phyloP scores from a whole-genome alignment of 2,888 invertebrate genomes.

The Troides aeacus region DNA sequence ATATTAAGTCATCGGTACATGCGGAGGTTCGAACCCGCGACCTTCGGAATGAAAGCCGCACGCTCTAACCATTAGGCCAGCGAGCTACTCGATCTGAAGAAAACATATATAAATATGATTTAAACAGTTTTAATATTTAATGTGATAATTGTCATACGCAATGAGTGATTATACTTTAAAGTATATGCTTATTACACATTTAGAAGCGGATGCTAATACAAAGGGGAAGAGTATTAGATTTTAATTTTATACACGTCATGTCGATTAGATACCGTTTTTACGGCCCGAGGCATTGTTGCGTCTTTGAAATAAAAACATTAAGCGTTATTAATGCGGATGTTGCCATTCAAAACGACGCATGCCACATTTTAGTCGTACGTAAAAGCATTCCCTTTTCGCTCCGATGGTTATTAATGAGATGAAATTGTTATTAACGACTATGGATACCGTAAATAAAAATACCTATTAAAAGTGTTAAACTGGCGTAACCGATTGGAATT shows the following conservation, averaged over 20 bases:
- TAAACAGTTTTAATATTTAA: conserved; percentile 3
- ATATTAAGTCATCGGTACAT: too few species aligned
- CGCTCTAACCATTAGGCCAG: too few species aligned
- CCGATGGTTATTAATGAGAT: conserved; percentile 72
- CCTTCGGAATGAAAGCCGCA: too few species aligned
- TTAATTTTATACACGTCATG: conserved; percentile 38
- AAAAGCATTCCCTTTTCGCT: conserved; percentile 65
- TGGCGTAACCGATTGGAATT: conserved; percentile 75
- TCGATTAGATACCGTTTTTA: conserved; percentile 41
- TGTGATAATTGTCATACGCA: conserved; percentile 1
- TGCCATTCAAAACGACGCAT: conserved; percentile 54
- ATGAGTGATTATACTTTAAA: conserved; percentile 13
- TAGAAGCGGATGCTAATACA: conserved; percentile 25
- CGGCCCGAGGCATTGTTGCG: conserved; percentile 42
- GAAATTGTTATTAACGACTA: conserved; percentile 70
- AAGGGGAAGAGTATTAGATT: conserved; percentile 23
- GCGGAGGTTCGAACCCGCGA: too few species aligned
- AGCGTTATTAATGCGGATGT: conserved; percentile 59
- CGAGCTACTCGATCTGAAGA: too few species aligned
- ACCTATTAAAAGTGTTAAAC: conserved; percentile 75
- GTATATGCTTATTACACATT: conserved; percentile 13
- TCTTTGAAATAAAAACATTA: conserved; percentile 59
- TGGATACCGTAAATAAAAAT: conserved; percentile 64
- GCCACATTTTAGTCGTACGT: conserved; percentile 44
- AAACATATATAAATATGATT: background rate